Conservation (phyloP, 1,140 invertebrate species). For the Zaprionus ghesquierei region DNA sequence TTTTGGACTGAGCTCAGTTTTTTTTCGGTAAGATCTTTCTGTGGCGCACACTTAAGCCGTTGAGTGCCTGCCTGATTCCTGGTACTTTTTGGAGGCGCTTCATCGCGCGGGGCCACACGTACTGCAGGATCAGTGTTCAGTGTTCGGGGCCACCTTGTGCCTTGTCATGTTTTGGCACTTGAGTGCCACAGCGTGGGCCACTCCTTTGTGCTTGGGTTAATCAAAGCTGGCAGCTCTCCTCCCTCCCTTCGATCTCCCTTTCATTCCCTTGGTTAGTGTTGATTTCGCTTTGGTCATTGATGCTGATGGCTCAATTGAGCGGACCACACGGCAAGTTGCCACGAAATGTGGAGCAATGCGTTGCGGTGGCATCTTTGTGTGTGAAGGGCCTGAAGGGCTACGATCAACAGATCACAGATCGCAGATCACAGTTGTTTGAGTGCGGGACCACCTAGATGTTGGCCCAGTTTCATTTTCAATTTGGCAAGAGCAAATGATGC, state of each 20-base stretch:
- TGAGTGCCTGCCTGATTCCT: constrained; percentile 76
- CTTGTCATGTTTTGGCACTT: constrained; percentile 78
- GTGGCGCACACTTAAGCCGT: constrained; percentile 76
- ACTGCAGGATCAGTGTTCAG: constrained; percentile 57
- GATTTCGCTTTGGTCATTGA: constrained; percentile 42
- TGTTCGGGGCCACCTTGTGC: constrained; percentile 49
- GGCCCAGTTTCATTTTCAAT: constrained; percentile 29
- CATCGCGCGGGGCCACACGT: constrained; percentile 60
- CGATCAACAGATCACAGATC: constrained; percentile 40
- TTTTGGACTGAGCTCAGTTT: not conserved
- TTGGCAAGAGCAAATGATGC: not conserved
- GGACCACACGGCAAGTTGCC: constrained; percentile 70
- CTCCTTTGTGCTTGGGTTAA: constrained; percentile 62
- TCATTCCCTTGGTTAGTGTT: constrained; percentile 24
- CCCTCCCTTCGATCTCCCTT: constrained; percentile 7
- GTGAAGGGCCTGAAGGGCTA: constrained; percentile 3
- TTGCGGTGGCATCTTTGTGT: constrained; percentile 9
- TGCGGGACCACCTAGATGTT: constrained; percentile 41
- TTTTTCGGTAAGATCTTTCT: constrained; percentile 21
- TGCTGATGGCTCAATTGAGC: constrained; percentile 74
- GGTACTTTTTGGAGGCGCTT: constrained; percentile 75
- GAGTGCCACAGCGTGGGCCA: constrained; percentile 55
- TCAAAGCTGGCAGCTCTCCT: constrained; percentile 62
- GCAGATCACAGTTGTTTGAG: not conserved
- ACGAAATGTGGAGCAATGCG: constrained; percentile 63